A percentile compares a stretch with the other conserved stretches of the same genome.
Evolutionary conservation across 2,797 vertebrate genomes (phyloP).

Genomic region (Scleropages formosus): DNA sequence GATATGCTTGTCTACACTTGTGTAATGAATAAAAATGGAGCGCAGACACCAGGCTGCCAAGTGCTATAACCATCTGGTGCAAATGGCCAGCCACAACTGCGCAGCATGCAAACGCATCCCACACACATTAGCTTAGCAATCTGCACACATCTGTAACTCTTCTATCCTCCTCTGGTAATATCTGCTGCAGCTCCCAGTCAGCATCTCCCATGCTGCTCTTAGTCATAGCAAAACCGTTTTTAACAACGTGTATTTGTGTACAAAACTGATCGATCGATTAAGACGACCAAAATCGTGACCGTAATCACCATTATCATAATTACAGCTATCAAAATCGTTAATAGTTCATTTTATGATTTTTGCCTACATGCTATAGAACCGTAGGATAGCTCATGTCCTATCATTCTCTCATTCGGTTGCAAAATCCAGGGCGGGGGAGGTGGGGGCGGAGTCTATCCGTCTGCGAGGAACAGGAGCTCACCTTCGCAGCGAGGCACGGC

Average conservation of each 20-base stretch:
- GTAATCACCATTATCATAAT: not conserved
- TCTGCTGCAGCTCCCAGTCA: not conserved
- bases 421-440: too few species aligned
- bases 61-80: slow-evolving; percentile 25
- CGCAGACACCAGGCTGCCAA: not conserved
- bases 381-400: too few species aligned
- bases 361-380: too few species aligned
- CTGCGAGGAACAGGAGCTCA: slow-evolving; percentile 44
- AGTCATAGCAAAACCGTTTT: too few species aligned
- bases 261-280: too few species aligned
- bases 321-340: not conserved
- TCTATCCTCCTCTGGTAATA: too few species aligned
- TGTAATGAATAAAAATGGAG: slow-evolving; percentile 28
- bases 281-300: not conserved
- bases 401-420: too few species aligned
- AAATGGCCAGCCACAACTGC: slow-evolving; percentile 13
- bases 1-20: slow-evolving; percentile 22
- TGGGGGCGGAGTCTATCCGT: not conserved
- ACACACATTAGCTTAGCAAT: slow-evolving; percentile 5
- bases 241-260: too few species aligned
- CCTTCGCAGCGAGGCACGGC: slow-evolving; percentile 94
- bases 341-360: not conserved
- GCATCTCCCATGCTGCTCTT: too few species aligned
- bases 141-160: not conserved
- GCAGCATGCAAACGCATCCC: slow-evolving; percentile 12